Percentiles rank a stretch among this genome's conserved stretches.
Evolutionary conservation across 2,113 vertebrate species (phyloP).

Genomic region (Notarius lentiginosus): DNA sequence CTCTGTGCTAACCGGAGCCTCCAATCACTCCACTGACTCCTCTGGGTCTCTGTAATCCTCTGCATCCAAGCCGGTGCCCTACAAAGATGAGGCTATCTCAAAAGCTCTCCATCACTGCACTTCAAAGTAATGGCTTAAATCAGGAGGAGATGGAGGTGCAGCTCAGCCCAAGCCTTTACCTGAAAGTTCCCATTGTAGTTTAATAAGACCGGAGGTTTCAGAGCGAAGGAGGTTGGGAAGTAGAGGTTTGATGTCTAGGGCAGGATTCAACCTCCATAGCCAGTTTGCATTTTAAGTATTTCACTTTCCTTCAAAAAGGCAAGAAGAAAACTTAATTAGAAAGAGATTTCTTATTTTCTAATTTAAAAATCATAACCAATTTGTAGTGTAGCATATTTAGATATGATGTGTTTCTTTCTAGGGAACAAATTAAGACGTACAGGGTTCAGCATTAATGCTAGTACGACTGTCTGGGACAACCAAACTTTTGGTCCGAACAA

Average conservation of each 20-base stretch:
- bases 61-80: constrained; percentile 51
- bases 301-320: constrained; percentile 2
- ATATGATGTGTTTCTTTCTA: neutral
- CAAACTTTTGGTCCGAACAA: too few species aligned
- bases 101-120: constrained; percentile 66
- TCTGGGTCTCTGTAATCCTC: constrained; percentile 68
- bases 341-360: constrained; percentile 8
- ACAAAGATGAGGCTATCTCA: constrained; percentile 64
- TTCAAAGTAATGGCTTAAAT: constrained; percentile 68
- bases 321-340: neutral
- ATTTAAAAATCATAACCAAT: constrained; percentile 23
- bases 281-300: constrained; percentile 36
- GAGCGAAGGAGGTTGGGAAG: neutral
- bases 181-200: constrained; percentile 34
- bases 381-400: neutral
- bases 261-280: constrained; percentile 30
- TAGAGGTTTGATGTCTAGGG: constrained; percentile 18
- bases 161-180: constrained; percentile 50
- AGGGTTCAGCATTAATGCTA: too few species aligned
- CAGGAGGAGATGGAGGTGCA: constrained; percentile 59
- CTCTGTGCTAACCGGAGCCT: constrained; percentile 44
- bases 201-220: constrained; percentile 21
- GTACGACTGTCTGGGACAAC: too few species aligned
- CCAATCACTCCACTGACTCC: constrained; percentile 56
- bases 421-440: neutral